phyloP scores from a whole-genome alignment of 2,113 vertebrate species.

The Lasiurus borealis region DNA sequence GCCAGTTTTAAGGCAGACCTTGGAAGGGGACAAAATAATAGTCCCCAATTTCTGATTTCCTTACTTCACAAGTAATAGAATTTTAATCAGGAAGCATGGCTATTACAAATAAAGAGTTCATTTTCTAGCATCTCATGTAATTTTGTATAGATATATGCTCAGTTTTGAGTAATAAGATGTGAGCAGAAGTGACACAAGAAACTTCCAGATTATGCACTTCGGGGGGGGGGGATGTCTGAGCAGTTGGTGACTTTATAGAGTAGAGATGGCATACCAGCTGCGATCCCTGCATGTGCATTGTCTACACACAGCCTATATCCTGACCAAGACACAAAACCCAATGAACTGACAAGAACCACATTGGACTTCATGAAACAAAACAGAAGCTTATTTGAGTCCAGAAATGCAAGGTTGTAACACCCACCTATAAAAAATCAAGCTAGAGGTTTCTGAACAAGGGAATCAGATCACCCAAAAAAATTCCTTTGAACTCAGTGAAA shows the following conservation, averaged over 20 bases:
- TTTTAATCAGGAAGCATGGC: neutral
- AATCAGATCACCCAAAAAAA: conserved; percentile 34
- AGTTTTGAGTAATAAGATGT: neutral
- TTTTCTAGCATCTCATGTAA: neutral
- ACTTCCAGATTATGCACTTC: neutral
- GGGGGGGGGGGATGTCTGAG: neutral
- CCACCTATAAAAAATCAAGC: neutral
- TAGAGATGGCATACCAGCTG: neutral
- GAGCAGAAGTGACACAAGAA: neutral
- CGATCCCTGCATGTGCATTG: neutral
- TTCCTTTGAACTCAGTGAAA: neutral
- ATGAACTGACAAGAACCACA: neutral
- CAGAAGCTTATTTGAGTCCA: neutral
- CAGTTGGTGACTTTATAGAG: neutral
- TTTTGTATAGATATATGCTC: neutral
- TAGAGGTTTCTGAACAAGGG: conserved; percentile 29
- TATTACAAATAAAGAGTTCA: neutral
- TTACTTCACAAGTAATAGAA: neutral
- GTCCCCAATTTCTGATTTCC: neutral
- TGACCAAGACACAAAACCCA: neutral
- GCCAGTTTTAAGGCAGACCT: neutral
- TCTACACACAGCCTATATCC: neutral
- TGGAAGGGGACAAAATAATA: neutral
- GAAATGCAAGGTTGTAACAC: neutral
- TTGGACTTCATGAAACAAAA: neutral